These are phyloP conservation scores for Drosophila funebris DNA, from an alignment of 1,140 invertebrate genomes.

Conservation along the genomic window DNA sequence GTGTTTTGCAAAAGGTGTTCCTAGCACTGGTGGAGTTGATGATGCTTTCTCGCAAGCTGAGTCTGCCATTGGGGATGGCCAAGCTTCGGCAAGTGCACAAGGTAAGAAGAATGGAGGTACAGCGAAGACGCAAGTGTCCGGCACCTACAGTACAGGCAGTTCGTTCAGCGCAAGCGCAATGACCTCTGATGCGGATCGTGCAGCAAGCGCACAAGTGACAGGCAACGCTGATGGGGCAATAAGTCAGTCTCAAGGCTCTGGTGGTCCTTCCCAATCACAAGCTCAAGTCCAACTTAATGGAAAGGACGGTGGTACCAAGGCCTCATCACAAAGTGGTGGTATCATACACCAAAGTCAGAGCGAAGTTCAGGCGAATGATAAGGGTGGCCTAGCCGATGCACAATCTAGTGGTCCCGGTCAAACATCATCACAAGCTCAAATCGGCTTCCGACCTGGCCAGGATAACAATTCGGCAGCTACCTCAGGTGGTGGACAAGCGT, in stretches of 20 bases:
- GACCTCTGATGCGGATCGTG: constrained; percentile 89
- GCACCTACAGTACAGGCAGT: constrained; percentile 89
- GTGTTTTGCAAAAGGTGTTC: constrained; percentile 6
- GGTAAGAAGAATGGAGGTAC: constrained; percentile 89
- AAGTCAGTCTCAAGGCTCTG: constrained; percentile 89
- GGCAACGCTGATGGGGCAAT: constrained; percentile 90
- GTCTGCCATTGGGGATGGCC: constrained; percentile 88
- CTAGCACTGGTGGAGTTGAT: constrained; percentile 84
- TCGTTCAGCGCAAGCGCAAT: constrained; percentile 92
- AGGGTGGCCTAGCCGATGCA: constrained; percentile 92
- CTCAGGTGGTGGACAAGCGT: constrained; percentile 90
- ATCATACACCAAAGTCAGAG: constrained; percentile 87
- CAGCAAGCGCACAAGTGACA: constrained; percentile 88
- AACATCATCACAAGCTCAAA: constrained; percentile 93
- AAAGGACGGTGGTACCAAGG: constrained; percentile 89
- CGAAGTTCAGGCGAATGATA: constrained; percentile 86
- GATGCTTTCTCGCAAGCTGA: constrained; percentile 90
- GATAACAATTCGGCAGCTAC: constrained; percentile 83
- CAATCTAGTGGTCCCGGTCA: constrained; percentile 92
- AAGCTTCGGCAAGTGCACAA: constrained; percentile 89
- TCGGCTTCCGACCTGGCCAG: constrained; percentile 90
- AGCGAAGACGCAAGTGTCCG: constrained; percentile 91
- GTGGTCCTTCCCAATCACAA: constrained; percentile 90
- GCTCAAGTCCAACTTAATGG: constrained; percentile 89
- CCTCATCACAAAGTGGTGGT: constrained; percentile 90